phyloP scores from a whole-genome alignment of 2,797 vertebrate species.

The Phalanger gymnotis region DNA sequence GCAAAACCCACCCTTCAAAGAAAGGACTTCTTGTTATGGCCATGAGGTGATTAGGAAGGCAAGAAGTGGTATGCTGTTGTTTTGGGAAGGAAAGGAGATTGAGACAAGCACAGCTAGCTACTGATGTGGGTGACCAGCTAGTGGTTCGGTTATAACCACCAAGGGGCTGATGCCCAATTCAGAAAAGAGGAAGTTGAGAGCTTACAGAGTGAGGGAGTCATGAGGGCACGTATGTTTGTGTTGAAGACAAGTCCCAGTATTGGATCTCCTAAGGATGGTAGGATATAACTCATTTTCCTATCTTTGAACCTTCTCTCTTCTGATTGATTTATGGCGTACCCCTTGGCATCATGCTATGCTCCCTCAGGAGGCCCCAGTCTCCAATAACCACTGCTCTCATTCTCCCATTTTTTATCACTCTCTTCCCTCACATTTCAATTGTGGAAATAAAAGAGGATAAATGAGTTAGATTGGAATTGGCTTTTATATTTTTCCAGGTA shows the following conservation, averaged over 20 bases:
- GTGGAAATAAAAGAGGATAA: not conserved
- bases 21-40: not conserved
- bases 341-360: not conserved
- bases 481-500: not conserved
- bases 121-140: not conserved
- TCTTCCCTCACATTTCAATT: not conserved
- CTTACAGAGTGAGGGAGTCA: not conserved
- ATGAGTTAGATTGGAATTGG: not conserved
- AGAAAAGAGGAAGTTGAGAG: not conserved
- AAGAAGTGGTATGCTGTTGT: not conserved
- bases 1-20: not conserved
- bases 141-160: not conserved
- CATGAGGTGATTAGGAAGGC: not conserved
- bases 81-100: not conserved
- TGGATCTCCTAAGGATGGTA: not conserved
- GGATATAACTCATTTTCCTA: not conserved
- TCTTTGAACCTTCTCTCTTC: not conserved
- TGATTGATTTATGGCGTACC: not conserved
- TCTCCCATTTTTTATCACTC: not conserved
- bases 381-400: not conserved
- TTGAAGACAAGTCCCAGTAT: not conserved
- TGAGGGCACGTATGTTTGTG: not conserved
- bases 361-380: not conserved
- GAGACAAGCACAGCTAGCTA: not conserved
- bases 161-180: not conserved